Evolutionary conservation across 1,140 invertebrate genomes (phyloP), one percentile per base, ranked within the genome.

Genomic region (Euura saliciscinereae): DNA sequence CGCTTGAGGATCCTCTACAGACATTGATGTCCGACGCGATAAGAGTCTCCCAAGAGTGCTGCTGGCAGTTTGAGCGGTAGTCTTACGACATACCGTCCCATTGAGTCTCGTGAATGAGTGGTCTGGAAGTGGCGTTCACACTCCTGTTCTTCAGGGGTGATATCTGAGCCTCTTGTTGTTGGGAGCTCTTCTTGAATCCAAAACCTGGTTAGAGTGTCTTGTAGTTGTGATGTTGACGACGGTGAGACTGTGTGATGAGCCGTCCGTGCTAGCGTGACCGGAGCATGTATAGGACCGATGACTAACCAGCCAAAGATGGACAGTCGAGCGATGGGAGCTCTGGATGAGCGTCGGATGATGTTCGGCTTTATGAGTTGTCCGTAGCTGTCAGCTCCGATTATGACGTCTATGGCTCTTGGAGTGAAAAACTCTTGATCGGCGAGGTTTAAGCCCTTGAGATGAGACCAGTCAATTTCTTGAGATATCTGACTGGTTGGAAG

Each of bases 301-400:
- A 28, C 28, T 28, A 28, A 28, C 28, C 28, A 28, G 28, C 28
- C 28, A 28, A 28, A 28, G 28, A 28, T 28, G 28, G 28, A 28
- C 28, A 28, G 71, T 68, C 70, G 73, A n/a, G 71, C 76, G 5
- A 77, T 78, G 42, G 73, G 71, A 51, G 43, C 67, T 13, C 10
- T 7, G 2, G 51, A 43, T 45, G 13, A 45, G 11, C 46, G 42
- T 44, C 45, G 71, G 64, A 75, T 74, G 7, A 75, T 73, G 43
- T 73, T 65, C 2, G 68, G 71, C 44, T 71, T 65, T 11, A 77
- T 75, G 28, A 69, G 67, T 43, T 71, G 64, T 5, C 44, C 74
- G 28, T 66, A 75, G 4, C 44, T 65, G 44, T 75, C 74, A 2
- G 72, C 74, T 59, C 77, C 77, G 28, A 79, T 71, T 10, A 79